Percentiles rank a stretch among this genome's conserved stretches.
Conservation (phyloP, 2,113 vertebrate genomes). For the Poeciliopsis prolifica region DNA sequence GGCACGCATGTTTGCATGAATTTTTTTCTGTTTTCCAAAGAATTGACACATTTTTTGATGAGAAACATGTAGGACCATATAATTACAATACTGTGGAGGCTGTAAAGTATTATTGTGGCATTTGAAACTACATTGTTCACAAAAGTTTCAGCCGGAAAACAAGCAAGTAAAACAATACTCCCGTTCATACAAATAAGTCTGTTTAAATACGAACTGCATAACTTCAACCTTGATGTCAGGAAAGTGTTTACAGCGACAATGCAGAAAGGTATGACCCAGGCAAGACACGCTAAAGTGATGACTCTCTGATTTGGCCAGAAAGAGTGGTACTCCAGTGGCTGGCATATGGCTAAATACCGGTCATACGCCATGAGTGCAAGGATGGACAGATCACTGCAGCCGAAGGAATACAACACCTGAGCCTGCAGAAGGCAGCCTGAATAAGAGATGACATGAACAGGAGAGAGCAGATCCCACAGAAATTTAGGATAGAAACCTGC, state of each 20-base stretch:
- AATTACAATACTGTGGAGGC: slow-evolving; percentile 31
- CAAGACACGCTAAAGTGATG: slow-evolving; percentile 16
- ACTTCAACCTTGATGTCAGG: slow-evolving; percentile 16
- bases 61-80: too few relatives aligned
- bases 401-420: slow-evolving; percentile 34
- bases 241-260: neutral
- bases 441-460: slow-evolving; percentile 47
- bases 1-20: too few relatives aligned
- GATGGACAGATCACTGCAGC: slow-evolving; percentile 43
- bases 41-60: too few relatives aligned
- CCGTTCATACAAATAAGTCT: slow-evolving; percentile 45
- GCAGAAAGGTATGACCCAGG: slow-evolving; percentile 21
- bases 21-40: too few relatives aligned
- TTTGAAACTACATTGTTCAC: slow-evolving; percentile 10
- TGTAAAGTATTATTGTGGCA: slow-evolving; percentile 24
- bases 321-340: slow-evolving; percentile 45
- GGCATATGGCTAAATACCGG: slow-evolving; percentile 61
- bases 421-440: slow-evolving; percentile 50
- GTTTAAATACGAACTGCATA: slow-evolving; percentile 32
- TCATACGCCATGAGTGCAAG: slow-evolving; percentile 54
- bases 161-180: slow-evolving; percentile 48
- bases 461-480: slow-evolving; percentile 46
- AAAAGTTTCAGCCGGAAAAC: slow-evolving; percentile 14
- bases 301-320: slow-evolving; percentile 40
- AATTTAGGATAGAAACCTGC: slow-evolving; percentile 58